phyloP scores from a whole-genome alignment of 2,888 invertebrate species.

The Thymelicus acteon region DNA sequence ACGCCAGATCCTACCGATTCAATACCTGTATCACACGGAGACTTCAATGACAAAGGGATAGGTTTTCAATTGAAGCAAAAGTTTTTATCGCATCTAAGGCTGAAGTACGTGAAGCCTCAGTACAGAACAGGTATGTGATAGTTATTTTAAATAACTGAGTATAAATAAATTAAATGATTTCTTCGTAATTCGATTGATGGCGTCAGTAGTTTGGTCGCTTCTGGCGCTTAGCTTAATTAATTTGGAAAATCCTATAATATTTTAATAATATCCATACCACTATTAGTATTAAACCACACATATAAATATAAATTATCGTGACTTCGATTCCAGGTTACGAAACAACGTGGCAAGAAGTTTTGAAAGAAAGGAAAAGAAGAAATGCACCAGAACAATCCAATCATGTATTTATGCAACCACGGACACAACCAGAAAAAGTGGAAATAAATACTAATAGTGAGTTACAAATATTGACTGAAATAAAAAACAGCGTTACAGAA shows the following conservation, averaged over 20 bases:
- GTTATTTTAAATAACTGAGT: not conserved
- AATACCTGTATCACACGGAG: not conserved
- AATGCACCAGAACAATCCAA: constrained; percentile 62
- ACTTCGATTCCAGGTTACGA: constrained; percentile 82
- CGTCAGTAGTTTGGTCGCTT: no score
- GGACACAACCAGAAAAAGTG: constrained; percentile 44
- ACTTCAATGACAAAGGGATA: constrained; percentile 46
- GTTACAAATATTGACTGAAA: constrained; percentile 72
- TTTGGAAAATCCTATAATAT: no score
- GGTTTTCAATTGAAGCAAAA: constrained; percentile 79
- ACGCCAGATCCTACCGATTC: constrained; percentile 16
- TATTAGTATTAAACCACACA: no score
- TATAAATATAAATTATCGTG: not conserved
- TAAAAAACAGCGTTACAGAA: constrained; percentile 72
- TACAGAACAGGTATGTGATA: constrained; percentile 83
- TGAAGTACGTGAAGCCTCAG: constrained; percentile 80
- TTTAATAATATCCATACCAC: no score
- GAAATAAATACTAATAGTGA: constrained; percentile 66
- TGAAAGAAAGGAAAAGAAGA: constrained; percentile 86
- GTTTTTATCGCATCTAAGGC: constrained; percentile 85
- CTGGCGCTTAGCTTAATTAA: no score
- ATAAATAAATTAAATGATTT: not conserved
- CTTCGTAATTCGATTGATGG: no score
- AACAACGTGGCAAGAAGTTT: constrained; percentile 86
- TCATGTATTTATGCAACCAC: constrained; percentile 45